Conservation (phyloP, 2,797 vertebrate genomes). For the Diplodus sargus region DNA sequence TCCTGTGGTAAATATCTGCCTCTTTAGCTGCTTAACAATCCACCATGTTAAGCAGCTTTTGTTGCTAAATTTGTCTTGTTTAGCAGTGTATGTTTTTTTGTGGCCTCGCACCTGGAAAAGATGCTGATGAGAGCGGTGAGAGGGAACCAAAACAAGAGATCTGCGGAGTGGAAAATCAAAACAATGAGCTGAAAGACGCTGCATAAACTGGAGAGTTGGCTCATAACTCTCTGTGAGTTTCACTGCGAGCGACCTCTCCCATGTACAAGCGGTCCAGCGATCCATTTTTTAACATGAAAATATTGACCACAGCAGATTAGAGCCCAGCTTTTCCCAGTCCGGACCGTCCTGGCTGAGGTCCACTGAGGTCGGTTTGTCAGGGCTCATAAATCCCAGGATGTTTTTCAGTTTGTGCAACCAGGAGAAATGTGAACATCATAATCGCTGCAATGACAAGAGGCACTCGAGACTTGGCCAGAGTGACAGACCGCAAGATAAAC, state of each 20-base stretch:
- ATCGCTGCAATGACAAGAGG: slow-evolving; percentile 39
- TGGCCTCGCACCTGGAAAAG: background rate
- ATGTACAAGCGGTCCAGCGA: background rate
- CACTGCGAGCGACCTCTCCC: background rate
- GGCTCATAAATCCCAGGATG: slow-evolving; percentile 15
- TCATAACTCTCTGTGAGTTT: background rate
- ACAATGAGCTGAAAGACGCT: background rate
- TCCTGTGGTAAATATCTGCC: background rate
- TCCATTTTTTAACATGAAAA: background rate
- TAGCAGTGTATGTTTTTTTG: background rate
- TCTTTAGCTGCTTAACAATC: background rate
- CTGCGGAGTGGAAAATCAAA: background rate
- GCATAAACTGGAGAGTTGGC: background rate
- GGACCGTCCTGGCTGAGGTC: too few relatives aligned
- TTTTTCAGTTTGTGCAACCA: slow-evolving; percentile 42
- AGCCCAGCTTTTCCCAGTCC: background rate
- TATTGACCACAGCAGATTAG: background rate
- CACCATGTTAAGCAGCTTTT: background rate
- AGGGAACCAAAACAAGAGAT: too few relatives aligned
- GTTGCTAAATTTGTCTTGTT: background rate
- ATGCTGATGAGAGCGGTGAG: background rate
- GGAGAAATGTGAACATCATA: slow-evolving; percentile 46
- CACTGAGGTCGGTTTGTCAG: background rate
- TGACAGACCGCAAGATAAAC: slow-evolving; percentile 40
- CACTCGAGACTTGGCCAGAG: slow-evolving; percentile 53